These are phyloP conservation scores for Platysteira castanea DNA, from an alignment of 2,113 vertebrate species.

Conservation along the genomic window DNA sequence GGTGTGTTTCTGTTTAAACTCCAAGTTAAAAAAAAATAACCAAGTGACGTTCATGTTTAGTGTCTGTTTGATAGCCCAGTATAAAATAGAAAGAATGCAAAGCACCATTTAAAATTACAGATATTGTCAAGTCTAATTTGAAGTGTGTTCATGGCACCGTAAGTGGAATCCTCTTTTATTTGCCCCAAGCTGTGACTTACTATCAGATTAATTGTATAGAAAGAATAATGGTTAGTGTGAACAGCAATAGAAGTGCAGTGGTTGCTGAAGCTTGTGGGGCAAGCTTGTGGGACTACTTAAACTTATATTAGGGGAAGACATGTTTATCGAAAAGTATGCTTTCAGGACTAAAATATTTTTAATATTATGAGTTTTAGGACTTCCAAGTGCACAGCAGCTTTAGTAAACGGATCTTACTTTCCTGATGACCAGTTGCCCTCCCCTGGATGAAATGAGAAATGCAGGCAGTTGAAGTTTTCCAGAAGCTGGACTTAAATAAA, in stretches of 20 bases:
- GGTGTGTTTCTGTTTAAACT: not conserved
- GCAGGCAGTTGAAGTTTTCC: not conserved
- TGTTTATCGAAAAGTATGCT: not conserved
- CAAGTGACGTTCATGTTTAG: not conserved
- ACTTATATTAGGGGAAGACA: not conserved
- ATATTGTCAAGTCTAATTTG: not conserved
- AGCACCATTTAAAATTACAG: not conserved
- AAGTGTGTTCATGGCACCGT: not conserved
- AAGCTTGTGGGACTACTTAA: not conserved
- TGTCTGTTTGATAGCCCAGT: not conserved
- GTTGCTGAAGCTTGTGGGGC: not conserved
- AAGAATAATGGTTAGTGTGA: not conserved
- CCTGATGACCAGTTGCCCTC: constrained; percentile 14
- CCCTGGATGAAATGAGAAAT: constrained; percentile 3
- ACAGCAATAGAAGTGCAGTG: not conserved
- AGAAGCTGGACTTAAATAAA: not conserved
- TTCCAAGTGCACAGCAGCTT: not conserved
- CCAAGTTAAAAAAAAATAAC: not conserved
- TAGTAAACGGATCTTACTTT: not conserved
- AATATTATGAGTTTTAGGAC: not conserved
- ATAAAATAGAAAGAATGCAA: not conserved
- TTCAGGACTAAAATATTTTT: not conserved
- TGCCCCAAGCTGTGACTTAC: not conserved
- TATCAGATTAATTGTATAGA: not conserved
- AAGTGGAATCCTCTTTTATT: not conserved